Conservation (phyloP, 35 echinoderm and acorn worm species). For the Diadema setosum region DNA sequence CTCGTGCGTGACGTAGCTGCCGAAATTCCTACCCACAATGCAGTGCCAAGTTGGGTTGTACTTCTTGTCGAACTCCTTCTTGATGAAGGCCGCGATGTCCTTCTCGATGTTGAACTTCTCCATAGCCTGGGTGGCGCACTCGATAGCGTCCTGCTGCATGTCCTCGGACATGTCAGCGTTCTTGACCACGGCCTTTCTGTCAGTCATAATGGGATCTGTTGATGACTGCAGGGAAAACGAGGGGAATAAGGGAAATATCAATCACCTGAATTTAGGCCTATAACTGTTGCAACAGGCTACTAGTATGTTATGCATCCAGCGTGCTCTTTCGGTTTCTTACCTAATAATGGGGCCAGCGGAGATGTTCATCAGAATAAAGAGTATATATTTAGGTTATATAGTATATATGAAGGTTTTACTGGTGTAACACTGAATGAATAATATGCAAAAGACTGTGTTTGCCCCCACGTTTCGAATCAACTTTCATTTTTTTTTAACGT, state of each 20-base stretch:
- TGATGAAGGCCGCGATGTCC: slow-evolving; percentile 93
- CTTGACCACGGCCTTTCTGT: slow-evolving; percentile 91
- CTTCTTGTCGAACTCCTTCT: slow-evolving; percentile 98
- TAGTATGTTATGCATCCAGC: too few species aligned
- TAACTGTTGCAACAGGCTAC: too few species aligned
- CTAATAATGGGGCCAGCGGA: too few species aligned
- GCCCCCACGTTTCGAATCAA: too few species aligned
- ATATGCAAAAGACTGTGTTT: too few species aligned
- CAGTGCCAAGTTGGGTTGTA: slow-evolving; percentile 99
- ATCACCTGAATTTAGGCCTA: too few species aligned
- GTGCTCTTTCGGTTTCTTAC: too few species aligned
- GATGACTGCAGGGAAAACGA: neutral
- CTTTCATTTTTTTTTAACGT: too few species aligned
- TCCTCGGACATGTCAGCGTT: slow-evolving; percentile 96
- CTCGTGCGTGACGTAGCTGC: slow-evolving; percentile 97
- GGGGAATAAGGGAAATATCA: neutral
- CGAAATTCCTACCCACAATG: slow-evolving; percentile 94
- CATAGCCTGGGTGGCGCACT: slow-evolving; percentile 84
- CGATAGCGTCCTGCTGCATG: slow-evolving; percentile 87
- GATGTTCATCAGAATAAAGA: too few species aligned
- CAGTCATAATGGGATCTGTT: slow-evolving; percentile 64
- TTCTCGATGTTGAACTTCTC: slow-evolving; percentile 98
- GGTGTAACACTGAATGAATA: too few species aligned
- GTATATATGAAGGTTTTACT: too few species aligned
- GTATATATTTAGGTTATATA: too few species aligned